Evolutionary conservation across 2,113 vertebrate species (phyloP).

Genomic region (Connochaetes taurinus): DNA sequence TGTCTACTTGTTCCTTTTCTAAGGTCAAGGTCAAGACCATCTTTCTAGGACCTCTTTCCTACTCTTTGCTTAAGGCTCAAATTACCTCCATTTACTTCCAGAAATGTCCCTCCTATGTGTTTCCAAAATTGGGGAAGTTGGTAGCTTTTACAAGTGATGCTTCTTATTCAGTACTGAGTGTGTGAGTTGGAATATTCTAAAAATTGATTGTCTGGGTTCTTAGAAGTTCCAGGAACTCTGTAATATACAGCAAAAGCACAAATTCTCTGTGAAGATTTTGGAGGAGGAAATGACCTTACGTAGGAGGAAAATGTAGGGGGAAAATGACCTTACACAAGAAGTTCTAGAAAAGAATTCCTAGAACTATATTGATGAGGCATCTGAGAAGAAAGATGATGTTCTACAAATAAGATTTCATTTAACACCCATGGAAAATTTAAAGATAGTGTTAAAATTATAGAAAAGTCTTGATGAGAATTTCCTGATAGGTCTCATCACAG

Average conservation of each 20-base stretch:
- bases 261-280: background rate
- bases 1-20: background rate
- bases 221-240: background rate
- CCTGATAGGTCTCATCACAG: background rate
- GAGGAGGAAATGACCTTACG: background rate
- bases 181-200: background rate
- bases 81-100: background rate
- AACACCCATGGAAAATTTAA: background rate
- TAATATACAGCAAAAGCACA: background rate
- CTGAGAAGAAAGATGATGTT: background rate
- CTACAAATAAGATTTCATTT: background rate
- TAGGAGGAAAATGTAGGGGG: background rate
- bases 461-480: background rate
- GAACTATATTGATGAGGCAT: background rate
- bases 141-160: background rate
- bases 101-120: background rate
- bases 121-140: background rate
- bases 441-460: background rate
- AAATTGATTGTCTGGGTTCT: background rate
- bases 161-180: background rate
- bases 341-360: background rate
- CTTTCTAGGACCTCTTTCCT: background rate
- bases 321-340: background rate
- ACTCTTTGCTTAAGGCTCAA: background rate
- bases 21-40: background rate